These are phyloP conservation scores for Halictus quadricinctus DNA, from an alignment of 2,888 invertebrate genomes.

Conservation along the genomic window DNA sequence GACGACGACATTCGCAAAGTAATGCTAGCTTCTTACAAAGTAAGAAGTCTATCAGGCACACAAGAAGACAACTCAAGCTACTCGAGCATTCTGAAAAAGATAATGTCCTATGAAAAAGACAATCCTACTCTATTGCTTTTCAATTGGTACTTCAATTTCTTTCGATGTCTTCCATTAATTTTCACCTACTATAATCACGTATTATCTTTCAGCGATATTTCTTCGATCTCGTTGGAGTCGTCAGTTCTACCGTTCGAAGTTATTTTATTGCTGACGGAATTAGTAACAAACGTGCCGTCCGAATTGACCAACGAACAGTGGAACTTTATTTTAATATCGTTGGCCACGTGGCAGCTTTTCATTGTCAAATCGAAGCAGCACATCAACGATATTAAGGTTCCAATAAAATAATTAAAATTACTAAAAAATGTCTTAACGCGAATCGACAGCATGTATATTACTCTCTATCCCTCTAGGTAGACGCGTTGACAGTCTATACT, in stretches of 20 bases:
- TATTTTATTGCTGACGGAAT: slow-evolving; percentile 73
- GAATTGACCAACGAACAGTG: slow-evolving; percentile 84
- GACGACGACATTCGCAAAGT: slow-evolving; percentile 68
- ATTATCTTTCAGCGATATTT: slow-evolving; percentile 70
- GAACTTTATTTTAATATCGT: slow-evolving; percentile 89
- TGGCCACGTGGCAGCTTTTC: slow-evolving; percentile 87
- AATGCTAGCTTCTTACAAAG: slow-evolving; percentile 49
- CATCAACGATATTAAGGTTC: slow-evolving; percentile 85
- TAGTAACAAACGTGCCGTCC: slow-evolving; percentile 68
- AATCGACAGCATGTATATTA: not conserved
- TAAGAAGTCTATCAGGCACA: slow-evolving; percentile 64
- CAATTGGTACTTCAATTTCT: slow-evolving; percentile 65
- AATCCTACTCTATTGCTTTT: slow-evolving; percentile 67
- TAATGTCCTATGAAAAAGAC: slow-evolving; percentile 67
- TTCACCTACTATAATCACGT: slow-evolving; percentile 5
- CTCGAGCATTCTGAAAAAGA: slow-evolving; percentile 65
- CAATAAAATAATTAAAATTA: not conserved
- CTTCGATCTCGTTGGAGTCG: slow-evolving; percentile 69
- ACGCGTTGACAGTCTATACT: slow-evolving; percentile 83
- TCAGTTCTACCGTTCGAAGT: slow-evolving; percentile 74
- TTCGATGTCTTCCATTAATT: slow-evolving; percentile 17
- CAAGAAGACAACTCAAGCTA: slow-evolving; percentile 47
- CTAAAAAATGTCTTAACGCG: not conserved
- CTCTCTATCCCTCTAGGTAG: slow-evolving; percentile 56
- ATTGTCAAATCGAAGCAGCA: slow-evolving; percentile 80